Percentiles rank a stretch among this genome's conserved stretches.
These are phyloP conservation scores for Gastracanthus pulcherrimus DNA, from an alignment of 2,888 invertebrate genomes.

Conservation along the genomic window DNA sequence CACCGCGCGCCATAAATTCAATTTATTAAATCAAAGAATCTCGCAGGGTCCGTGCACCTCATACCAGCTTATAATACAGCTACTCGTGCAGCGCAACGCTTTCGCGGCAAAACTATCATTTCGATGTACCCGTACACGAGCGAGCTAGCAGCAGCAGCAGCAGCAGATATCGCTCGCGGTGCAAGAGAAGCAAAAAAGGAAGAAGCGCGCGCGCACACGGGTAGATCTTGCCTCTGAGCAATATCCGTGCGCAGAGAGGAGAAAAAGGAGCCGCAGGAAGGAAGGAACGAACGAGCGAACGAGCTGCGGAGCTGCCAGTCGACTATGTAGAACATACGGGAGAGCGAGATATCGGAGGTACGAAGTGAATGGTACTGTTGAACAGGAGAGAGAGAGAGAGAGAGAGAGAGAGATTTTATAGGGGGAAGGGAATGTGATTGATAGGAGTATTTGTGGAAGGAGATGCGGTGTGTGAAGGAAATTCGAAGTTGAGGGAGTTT, in stretches of 20 bases:
- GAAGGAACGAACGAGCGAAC: neutral
- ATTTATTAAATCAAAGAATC: conserved; percentile 42
- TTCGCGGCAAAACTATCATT: conserved; percentile 40
- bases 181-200: neutral
- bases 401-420: neutral
- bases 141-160: no score
- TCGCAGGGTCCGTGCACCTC: neutral
- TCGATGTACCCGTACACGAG: conserved; percentile 4
- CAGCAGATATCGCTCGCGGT: neutral
- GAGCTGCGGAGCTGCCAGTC: neutral
- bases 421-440: conserved; percentile 26
- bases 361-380: no score
- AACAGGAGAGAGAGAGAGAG: neutral
- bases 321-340: conserved; percentile 37
- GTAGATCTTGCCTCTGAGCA: conserved; percentile 24
- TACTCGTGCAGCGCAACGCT: neutral
- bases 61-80: no score
- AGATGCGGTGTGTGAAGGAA: neutral
- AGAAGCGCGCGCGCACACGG: neutral
- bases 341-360: conserved; percentile 1
- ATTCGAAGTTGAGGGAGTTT: neutral
- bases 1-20: conserved; percentile 33
- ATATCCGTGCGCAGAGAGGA: neutral
- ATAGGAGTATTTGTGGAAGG: conserved; percentile 31
- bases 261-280: conserved; percentile 10